These are phyloP conservation scores for Ennomos quercinarius DNA, from an alignment of 2,888 invertebrate species.

Conservation along the genomic window DNA sequence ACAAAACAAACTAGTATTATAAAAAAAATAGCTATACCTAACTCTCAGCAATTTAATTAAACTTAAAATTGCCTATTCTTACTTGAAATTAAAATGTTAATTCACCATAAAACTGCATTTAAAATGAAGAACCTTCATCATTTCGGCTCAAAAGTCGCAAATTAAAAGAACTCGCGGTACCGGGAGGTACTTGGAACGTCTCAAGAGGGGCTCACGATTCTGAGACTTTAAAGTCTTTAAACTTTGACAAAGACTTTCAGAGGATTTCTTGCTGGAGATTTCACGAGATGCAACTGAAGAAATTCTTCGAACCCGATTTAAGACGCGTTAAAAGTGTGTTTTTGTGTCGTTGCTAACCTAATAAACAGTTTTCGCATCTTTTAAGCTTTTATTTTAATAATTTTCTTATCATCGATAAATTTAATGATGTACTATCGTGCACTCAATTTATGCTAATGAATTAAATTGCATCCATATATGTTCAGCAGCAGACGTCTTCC, in stretches of 20 bases:
- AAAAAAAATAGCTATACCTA: too few species aligned
- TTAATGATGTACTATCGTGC: too few species aligned
- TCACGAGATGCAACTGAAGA: not conserved
- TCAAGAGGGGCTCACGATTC: conserved; percentile 21
- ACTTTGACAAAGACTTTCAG: not conserved
- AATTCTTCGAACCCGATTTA: not conserved
- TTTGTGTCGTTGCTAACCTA: too few species aligned
- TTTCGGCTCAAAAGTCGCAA: conserved; percentile 20
- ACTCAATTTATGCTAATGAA: too few species aligned
- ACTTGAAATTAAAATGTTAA: conserved; percentile 22
- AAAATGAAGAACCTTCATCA: conserved; percentile 22
- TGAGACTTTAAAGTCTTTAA: conserved; percentile 14
- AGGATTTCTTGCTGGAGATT: too few species aligned
- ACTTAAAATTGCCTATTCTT: conserved; percentile 9
- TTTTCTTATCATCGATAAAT: too few species aligned
- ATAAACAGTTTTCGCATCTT: too few species aligned
- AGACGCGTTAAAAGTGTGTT: too few species aligned
- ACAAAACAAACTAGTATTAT: too few species aligned
- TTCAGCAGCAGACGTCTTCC: too few species aligned
- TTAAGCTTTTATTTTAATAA: too few species aligned
- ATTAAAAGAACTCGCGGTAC: conserved; percentile 29
- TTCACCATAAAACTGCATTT: conserved; percentile 11
- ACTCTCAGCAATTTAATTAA: not conserved
- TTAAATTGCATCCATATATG: too few species aligned
- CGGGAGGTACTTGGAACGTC: conserved; percentile 20